Evolutionary conservation across 2,797 vertebrate species (phyloP), one percentile per base, ranked within the genome.

Genomic region (Nyctibius grandis): DNA sequence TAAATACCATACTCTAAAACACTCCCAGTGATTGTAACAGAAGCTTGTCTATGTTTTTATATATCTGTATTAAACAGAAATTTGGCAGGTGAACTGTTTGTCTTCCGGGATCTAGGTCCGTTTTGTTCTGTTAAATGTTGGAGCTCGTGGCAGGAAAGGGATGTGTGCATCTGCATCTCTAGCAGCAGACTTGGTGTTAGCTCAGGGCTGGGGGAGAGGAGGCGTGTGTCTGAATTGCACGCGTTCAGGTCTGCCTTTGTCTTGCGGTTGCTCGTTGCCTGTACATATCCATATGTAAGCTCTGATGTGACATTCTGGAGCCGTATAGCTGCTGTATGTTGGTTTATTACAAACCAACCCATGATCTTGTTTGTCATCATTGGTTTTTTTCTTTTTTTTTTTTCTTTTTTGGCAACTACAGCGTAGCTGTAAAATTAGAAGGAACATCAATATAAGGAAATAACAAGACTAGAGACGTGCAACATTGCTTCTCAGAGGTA

Each of bases 11-110:
- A 1, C 53, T 80, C 33, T 33, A 40, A 22, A 68, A 15, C 13
- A 0, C 23, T 68, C 53, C 13, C 28, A 15, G 1, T 15, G 63
- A 5, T 6, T 34, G 60, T 19, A 21, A 18, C 75, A 83, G 90
- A 22, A 73, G 19, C 68, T 48, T 33, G 33, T 60, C 78, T 60
- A 7, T 1, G 0, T 3, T 85, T 59, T 11, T 78, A 15, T 76
- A 0, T 40, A 5, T 81, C 25, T 70, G 83, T 75, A 40, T 21
- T 44, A 60, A 67, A 28, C 75, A 92, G 56, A 45, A 53, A 7
- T 63, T 40, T 81, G 79, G 78, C 87, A 81, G 81, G 45, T 91
- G 72, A 85, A 6, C 31, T 59, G 45, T 87, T 91, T 85, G 50
- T 45, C 3, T 72, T 72, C 72, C 0, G 2, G 48, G 42, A 36